Evolutionary conservation across 2,797 vertebrate genomes (phyloP), one percentile per base, ranked within the genome.

Genomic region (Nyctalus aviator): DNA sequence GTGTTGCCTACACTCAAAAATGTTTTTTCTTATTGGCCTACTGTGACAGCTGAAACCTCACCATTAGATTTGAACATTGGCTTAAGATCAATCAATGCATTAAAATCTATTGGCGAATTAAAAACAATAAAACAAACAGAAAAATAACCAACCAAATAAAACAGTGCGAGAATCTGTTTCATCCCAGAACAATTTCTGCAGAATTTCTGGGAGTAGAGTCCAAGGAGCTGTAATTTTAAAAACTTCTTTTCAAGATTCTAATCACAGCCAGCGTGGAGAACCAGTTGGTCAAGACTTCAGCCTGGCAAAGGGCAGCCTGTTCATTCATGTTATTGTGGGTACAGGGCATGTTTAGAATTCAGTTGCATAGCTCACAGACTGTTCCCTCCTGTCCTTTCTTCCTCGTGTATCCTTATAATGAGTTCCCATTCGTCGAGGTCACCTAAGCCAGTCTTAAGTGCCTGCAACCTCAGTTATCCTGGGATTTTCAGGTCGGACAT

Each of bases 21-120:
- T 68, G 9, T 68, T 93, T 93, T 91, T 71, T 75, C 69, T 90
- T 73, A 37, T n/a, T 84, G 53, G n/a, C 85, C 64, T 55, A 50
- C 37, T 8, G 50, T 46, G 55, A 55, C 66, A 89, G 55, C 44
- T 72, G 20, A 84, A 77, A 62, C 66, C 32, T 94, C 27, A 41
- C 50, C 64, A n/a, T 75, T 78, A 78, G 32, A 82, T 55, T 91
- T 53, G 71, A 84, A 83, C n/a, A 90, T 30, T 50, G 68, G 25
- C 50, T 87, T 90, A 78, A 93, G 44, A 66, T 88, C 81, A 89
- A 15, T 77, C 37, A 78, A 32, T 57, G 71, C 25, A 23, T 53
- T 41, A 75, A 62, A 89, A 78, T 91, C 46, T 48, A 71, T 72
- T 85, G 66, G 55, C 15, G 68, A 59, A 66, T 46, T 83, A 78